These are phyloP conservation scores for Eilema sororculum DNA, from an alignment of 2,888 invertebrate genomes.

Conservation along the genomic window DNA sequence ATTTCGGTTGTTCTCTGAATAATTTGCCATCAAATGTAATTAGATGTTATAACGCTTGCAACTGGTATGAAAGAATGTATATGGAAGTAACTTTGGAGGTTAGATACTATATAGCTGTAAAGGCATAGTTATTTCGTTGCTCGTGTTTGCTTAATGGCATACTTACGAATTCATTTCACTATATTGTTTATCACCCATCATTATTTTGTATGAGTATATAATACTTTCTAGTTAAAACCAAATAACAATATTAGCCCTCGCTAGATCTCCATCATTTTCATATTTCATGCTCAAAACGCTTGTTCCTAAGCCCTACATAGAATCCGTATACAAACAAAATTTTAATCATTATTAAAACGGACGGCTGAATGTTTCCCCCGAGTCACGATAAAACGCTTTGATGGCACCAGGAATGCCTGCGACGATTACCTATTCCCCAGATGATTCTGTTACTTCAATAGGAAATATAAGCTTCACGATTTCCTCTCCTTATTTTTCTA, in stretches of 20 bases:
- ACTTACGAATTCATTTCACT: no score
- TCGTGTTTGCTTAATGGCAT: no score
- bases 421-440: constrained; percentile 50
- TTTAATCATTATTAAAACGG: constrained; percentile 55
- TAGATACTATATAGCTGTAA: no score
- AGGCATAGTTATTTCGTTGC: no score
- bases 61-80: no score
- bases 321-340: constrained; percentile 49
- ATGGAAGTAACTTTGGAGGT: no score
- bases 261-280: constrained; percentile 16
- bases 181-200: no score
- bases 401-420: constrained; percentile 47
- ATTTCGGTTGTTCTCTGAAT: neutral
- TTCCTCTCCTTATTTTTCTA: constrained; percentile 28
- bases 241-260: no score
- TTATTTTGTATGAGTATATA: no score
- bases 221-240: no score
- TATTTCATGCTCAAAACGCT: constrained; percentile 35
- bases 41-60: no score
- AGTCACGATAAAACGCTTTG: constrained; percentile 53
- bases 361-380: constrained; percentile 43
- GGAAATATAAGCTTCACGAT: constrained; percentile 35
- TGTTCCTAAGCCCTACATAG: constrained; percentile 42
- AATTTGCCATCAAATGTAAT: neutral
- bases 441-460: constrained; percentile 31